Evolutionary conservation across 1,140 invertebrate species (phyloP).

Genomic region (Tetraneura akinire): DNA sequence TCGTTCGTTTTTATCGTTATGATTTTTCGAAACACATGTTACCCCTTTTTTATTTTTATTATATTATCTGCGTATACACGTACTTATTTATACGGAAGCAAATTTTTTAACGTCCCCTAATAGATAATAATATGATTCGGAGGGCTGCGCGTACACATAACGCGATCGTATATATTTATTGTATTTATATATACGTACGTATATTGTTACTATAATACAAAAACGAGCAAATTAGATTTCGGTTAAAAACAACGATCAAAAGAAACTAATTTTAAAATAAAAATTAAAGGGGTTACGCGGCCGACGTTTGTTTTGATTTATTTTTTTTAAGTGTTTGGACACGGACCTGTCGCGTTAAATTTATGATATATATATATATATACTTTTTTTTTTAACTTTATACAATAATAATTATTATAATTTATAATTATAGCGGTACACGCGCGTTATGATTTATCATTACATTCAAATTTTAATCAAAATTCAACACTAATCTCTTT

Average conservation of each 20-base stretch:
- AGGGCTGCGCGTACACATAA: background rate
- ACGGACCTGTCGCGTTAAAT: background rate
- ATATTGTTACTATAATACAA: constrained; percentile 2
- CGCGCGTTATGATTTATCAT: too few relatives aligned
- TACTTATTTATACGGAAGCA: background rate
- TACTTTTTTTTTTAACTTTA: too few relatives aligned
- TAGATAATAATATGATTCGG: constrained; percentile 28
- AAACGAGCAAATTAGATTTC: constrained; percentile 40
- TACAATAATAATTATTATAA: too few relatives aligned
- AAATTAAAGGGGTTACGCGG: constrained; percentile 39
- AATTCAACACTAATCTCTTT: too few relatives aligned
- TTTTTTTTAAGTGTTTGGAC: constrained; percentile 16
- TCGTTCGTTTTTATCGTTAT: constrained; percentile 51
- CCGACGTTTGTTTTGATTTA: constrained; percentile 41
- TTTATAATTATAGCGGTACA: too few relatives aligned
- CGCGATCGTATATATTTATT: too few relatives aligned
- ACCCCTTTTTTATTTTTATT: constrained; percentile 33
- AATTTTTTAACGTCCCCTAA: constrained; percentile 44
- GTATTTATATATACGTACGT: too few relatives aligned
- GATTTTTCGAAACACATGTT: constrained; percentile 51
- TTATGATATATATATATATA: too few relatives aligned
- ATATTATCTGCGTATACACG: too few relatives aligned
- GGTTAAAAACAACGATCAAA: constrained; percentile 47
- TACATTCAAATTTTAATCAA: too few relatives aligned
- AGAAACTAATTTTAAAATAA: constrained; percentile 26